A percentile compares a stretch with the other conserved stretches of the same genome.
phyloP scores from a whole-genome alignment of 2,113 vertebrate species.

The Dissostichus mawsoni region DNA sequence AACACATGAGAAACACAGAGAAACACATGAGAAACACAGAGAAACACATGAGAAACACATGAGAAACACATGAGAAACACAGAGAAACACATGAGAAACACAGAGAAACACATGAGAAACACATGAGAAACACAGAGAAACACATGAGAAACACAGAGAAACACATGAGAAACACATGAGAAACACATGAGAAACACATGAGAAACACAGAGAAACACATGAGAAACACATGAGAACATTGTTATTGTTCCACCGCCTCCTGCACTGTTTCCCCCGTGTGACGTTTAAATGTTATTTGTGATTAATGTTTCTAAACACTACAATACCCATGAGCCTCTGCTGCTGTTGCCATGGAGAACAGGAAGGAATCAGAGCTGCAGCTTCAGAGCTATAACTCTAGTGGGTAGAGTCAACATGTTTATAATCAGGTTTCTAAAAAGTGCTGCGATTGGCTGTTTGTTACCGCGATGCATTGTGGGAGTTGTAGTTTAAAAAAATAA shows the following conservation, averaged over 20 bases:
- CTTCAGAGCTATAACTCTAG: background rate
- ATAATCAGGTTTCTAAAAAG: background rate
- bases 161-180: too few species aligned
- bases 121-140: too few species aligned
- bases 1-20: too few species aligned
- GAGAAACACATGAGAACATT: background rate
- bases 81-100: too few species aligned
- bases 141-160: too few species aligned
- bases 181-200: too few species aligned
- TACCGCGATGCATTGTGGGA: background rate
- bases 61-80: too few species aligned
- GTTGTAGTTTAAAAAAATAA: background rate
- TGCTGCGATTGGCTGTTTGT: background rate
- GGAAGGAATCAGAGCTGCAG: background rate
- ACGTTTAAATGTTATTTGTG: background rate
- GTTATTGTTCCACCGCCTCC: background rate
- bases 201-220: too few species aligned
- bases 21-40: too few species aligned
- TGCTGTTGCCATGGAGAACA: slow-evolving; percentile 22
- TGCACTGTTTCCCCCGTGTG: background rate
- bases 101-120: too few species aligned
- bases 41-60: too few species aligned
- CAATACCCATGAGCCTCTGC: slow-evolving; percentile 31
- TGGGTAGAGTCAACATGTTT: too few species aligned
- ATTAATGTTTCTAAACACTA: background rate